Conservation (phyloP, 1,140 invertebrate genomes). For the Aphidius gifuensis region DNA sequence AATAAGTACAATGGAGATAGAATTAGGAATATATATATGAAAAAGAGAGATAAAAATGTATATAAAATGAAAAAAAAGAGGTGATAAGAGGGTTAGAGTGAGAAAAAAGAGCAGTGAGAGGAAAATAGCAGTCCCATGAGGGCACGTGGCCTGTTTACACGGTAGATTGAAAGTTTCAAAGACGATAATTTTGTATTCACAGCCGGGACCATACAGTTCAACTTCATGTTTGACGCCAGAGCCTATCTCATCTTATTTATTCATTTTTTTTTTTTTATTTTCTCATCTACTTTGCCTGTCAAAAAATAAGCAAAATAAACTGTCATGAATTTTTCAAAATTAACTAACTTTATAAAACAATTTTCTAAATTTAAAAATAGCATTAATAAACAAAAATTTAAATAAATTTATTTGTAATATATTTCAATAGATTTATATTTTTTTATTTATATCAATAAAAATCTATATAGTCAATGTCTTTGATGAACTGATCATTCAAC, state of each 20-base stretch:
- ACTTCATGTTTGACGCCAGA: slow-evolving; percentile 36
- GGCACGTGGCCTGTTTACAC: slow-evolving; percentile 29
- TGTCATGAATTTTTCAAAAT: too few relatives aligned
- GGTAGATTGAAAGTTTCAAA: slow-evolving; percentile 43
- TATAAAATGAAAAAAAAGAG: not conserved
- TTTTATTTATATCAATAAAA: not conserved
- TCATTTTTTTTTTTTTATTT: slow-evolving; percentile 3
- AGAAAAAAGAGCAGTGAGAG: not conserved
- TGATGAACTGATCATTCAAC: too few relatives aligned
- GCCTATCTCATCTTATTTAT: slow-evolving; percentile 29
- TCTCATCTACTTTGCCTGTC: too few relatives aligned
- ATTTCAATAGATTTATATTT: too few relatives aligned
- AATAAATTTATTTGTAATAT: too few relatives aligned
- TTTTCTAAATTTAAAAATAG: too few relatives aligned
- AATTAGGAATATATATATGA: not conserved
- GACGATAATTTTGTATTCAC: slow-evolving; percentile 39
- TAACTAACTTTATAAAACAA: too few relatives aligned
- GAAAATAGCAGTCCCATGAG: slow-evolving; percentile 22
- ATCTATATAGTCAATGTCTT: not conserved
- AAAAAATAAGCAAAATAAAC: too few relatives aligned
- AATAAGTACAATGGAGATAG: not conserved
- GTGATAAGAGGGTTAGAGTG: not conserved
- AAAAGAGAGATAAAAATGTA: slow-evolving; percentile 1
- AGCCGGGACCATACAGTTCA: slow-evolving; percentile 34
- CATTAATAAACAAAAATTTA: too few relatives aligned